phyloP scores from a whole-genome alignment of 2,888 invertebrate species.

The Plebejus argus region DNA sequence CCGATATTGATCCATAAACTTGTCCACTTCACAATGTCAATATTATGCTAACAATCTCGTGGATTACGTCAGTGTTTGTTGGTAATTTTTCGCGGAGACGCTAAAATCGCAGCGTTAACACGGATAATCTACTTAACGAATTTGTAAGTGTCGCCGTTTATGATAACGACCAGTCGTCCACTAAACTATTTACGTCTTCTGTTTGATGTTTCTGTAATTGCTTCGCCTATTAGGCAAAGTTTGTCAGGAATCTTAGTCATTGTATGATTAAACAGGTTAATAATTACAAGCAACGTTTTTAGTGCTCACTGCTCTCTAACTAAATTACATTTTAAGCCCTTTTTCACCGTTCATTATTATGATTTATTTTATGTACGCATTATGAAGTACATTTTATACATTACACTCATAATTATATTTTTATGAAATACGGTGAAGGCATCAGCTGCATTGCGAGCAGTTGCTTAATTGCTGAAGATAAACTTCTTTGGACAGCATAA shows the following conservation, averaged over 20 bases:
- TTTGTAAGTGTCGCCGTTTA: slow-evolving; percentile 14
- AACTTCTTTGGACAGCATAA: background rate
- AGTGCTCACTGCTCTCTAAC: background rate
- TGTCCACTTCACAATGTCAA: slow-evolving; percentile 23
- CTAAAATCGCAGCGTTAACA: slow-evolving; percentile 10
- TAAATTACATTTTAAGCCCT: background rate
- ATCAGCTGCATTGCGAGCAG: too few species aligned
- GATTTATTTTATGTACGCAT: background rate
- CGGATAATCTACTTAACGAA: slow-evolving; percentile 15
- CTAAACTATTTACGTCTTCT: slow-evolving; percentile 4
- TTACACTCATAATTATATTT: background rate
- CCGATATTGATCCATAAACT: slow-evolving; percentile 19
- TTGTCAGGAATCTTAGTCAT: background rate
- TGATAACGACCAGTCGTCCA: slow-evolving; percentile 19
- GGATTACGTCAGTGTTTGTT: slow-evolving; percentile 19
- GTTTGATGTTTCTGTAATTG: background rate
- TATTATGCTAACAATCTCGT: slow-evolving; percentile 1
- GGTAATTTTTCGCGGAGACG: slow-evolving; percentile 9
- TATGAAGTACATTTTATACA: background rate
- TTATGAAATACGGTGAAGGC: too few species aligned
- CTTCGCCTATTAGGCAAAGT: slow-evolving; percentile 10
- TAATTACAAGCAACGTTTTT: background rate
- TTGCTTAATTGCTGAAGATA: too few species aligned
- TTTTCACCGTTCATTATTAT: background rate
- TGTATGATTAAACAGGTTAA: background rate